These are phyloP conservation scores for Arbacia lixula DNA, from an alignment of 53 echinoderm and acorn worm species.

Conservation along the genomic window DNA sequence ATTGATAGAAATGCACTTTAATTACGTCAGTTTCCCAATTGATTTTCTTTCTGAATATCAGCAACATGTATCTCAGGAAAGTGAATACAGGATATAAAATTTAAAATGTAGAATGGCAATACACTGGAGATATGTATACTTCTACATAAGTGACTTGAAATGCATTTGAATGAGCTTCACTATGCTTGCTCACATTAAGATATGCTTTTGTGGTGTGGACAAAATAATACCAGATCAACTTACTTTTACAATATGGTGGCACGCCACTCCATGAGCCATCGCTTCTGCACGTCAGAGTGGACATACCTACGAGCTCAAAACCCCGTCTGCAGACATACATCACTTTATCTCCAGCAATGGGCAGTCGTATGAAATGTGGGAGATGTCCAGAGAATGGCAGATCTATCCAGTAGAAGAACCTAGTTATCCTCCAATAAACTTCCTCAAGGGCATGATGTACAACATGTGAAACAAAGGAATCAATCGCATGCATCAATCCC, in stretches of 20 bases:
- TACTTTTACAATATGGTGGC: slow-evolving; percentile 21
- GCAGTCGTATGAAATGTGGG: background rate
- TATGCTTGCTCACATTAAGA: no score
- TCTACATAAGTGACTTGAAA: no score
- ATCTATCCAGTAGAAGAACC: background rate
- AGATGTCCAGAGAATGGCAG: slow-evolving; percentile 1
- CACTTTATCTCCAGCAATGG: slow-evolving; percentile 35
- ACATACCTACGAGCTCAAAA: slow-evolving; percentile 15
- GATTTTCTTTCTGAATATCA: no score
- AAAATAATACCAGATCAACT: no score
- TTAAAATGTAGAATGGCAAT: no score
- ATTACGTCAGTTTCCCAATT: no score
- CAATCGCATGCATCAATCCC: background rate
- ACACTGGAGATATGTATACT: no score
- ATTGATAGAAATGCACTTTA: no score
- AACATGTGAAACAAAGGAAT: background rate
- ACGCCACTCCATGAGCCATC: slow-evolving; percentile 30
- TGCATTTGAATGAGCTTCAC: no score
- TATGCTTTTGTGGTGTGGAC: no score
- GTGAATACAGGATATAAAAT: no score
- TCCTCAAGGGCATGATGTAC: background rate
- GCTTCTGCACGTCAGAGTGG: background rate
- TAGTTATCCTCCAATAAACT: background rate
- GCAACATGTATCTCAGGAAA: no score
- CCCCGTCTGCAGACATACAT: slow-evolving; percentile 16